Evolutionary conservation across 2,888 invertebrate species (phyloP), one percentile per base, ranked within the genome.

Genomic region (Yponomeuta sedellus): DNA sequence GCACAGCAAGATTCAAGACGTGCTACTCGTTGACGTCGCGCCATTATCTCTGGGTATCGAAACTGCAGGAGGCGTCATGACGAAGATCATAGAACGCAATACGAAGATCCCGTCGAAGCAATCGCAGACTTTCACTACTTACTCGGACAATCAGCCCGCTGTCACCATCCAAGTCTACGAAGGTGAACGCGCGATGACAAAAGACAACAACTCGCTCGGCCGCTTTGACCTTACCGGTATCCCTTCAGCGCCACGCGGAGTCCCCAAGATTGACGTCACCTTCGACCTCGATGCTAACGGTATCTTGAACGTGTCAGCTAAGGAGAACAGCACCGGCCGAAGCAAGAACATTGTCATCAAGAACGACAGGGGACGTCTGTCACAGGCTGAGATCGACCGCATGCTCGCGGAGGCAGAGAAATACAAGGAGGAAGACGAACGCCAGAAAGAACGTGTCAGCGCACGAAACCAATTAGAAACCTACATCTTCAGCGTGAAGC

Each of bases 261-360:
- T 94, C 0, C 94, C 94, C 0, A 92, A 94, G 77, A 93, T 94
- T 70, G 94, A 94, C 69, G 94, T 94, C 34, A 94, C 95, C 22
- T 96, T 96, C 78, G 95, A 96, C 75, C 80, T 96, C 70, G 96
- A 96, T 76, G 95, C 95, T 12, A 95, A 96, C 78, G 96, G 96
- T 20, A 96, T 96, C 71, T 84, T 97, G 68, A 97, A 97, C 80
- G 97, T 97, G 0, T 94, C 95, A 0, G 97, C 97, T n/a, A 93
- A 94, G 70, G 94, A 94, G 70, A 93, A 92, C 79, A 92, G 93
- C 72, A 92, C 93, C 0, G 94, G 93, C 25, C 95, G 94, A 71
- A 93, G 93, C 65, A 94, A 94, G 80, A 94, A 94, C 76, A 96
- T 97, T 69, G 94, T 94, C 57, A 97, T 97, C 73, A 95, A 95